Percentiles rank a stretch among this genome's conserved stretches.
Conservation (phyloP, 2,888 invertebrate genomes). For the Parochlus steinenii region DNA sequence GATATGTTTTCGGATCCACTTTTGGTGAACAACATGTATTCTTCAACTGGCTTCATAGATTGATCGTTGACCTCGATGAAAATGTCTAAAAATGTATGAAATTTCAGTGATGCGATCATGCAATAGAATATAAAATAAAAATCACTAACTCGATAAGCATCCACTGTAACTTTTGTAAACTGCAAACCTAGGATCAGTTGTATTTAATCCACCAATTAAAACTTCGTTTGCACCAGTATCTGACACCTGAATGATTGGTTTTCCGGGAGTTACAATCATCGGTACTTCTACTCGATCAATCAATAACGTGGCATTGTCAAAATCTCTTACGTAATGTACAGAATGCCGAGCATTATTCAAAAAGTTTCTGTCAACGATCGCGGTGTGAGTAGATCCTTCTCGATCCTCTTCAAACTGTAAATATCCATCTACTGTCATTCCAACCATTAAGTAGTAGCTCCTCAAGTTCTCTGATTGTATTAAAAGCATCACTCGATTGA, state of each 20-base stretch:
- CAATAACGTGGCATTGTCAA: constrained; percentile 50
- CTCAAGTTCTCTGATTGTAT: constrained; percentile 71
- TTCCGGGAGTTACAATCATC: constrained; percentile 47
- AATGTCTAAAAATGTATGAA: constrained; percentile 43
- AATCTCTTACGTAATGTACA: constrained; percentile 49
- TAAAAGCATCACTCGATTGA: constrained; percentile 60
- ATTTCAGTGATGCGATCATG: background rate
- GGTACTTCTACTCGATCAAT: constrained; percentile 63
- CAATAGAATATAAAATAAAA: constrained; percentile 1
- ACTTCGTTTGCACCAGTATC: constrained; percentile 62
- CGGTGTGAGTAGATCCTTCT: constrained; percentile 55
- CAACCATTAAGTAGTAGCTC: constrained; percentile 68
- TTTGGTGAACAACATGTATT: constrained; percentile 82
- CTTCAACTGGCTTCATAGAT: constrained; percentile 74
- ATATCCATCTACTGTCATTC: constrained; percentile 67
- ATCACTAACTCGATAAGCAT: constrained; percentile 67
- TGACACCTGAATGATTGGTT: constrained; percentile 49
- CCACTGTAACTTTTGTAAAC: constrained; percentile 78
- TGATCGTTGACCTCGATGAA: constrained; percentile 69
- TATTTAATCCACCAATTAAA: constrained; percentile 73
- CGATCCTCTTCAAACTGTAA: constrained; percentile 74
- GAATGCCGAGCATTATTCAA: constrained; percentile 63
- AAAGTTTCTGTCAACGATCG: constrained; percentile 63
- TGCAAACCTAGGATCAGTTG: constrained; percentile 63
- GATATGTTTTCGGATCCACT: constrained; percentile 69